phyloP scores from a whole-genome alignment of 2,888 invertebrate genomes.

The Meteorus colon region DNA sequence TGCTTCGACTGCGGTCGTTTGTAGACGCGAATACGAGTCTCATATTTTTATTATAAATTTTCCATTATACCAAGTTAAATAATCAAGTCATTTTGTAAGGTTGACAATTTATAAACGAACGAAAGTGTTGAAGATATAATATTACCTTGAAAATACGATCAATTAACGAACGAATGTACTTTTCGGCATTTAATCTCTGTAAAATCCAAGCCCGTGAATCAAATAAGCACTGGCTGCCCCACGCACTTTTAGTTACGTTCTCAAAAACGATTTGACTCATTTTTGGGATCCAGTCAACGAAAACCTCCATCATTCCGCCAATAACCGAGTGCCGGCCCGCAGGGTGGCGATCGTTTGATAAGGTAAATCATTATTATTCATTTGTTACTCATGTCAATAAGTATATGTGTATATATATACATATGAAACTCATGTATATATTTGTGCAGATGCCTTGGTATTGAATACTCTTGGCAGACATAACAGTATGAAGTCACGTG shows the following conservation, averaged over 20 bases:
- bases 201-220: conserved; percentile 58
- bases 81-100: not conserved
- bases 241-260: conserved; percentile 53
- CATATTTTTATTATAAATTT: not conserved
- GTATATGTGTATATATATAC: not conserved
- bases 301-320: conserved; percentile 89
- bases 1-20: conserved; percentile 5
- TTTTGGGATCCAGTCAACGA: conserved; percentile 72
- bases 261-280: conserved; percentile 67
- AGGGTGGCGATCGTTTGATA: conserved; percentile 80
- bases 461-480: conserved; percentile 10
- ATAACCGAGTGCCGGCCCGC: conserved; percentile 85
- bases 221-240: conserved; percentile 59
- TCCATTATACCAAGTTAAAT: too few relatives aligned
- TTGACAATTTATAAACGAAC: not conserved
- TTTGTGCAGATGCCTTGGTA: not conserved
- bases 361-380: conserved; percentile 58
- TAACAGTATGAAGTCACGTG: not conserved
- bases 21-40: not conserved
- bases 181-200: conserved; percentile 53
- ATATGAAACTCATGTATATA: not conserved
- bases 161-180: conserved; percentile 62
- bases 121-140: not conserved
- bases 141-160: conserved; percentile 3
- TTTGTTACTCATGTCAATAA: not conserved